Percentiles rank a stretch among this genome's conserved stretches.
phyloP scores from a whole-genome alignment of 2,113 vertebrate genomes.

The Hirundichthys speculiger region DNA sequence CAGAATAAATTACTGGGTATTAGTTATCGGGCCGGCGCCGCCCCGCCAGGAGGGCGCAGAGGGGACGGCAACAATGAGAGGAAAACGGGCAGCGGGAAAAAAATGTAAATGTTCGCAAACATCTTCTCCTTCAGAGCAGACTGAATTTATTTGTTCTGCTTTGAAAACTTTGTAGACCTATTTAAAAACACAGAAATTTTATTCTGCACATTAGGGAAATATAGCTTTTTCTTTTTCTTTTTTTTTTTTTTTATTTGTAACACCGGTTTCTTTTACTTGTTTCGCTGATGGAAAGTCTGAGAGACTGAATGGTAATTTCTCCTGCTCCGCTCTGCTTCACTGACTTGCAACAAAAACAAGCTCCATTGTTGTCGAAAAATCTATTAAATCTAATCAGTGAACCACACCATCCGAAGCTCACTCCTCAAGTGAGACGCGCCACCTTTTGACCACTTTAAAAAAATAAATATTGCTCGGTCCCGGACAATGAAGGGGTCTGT shows the following conservation, averaged over 20 bases:
- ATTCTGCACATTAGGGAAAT: background rate
- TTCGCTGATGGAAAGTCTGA: background rate
- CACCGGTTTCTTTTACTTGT: slow-evolving; percentile 1
- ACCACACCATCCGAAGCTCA: background rate
- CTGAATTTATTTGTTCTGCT: slow-evolving; percentile 3
- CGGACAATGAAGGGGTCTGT: background rate
- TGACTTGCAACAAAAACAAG: slow-evolving; percentile 19
- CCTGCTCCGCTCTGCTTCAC: slow-evolving; percentile 11
- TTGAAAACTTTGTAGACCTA: background rate
- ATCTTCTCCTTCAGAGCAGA: background rate
- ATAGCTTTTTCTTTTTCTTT: background rate
- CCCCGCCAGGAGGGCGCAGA: background rate
- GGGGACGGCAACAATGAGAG: slow-evolving; percentile 15
- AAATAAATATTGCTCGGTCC: slow-evolving; percentile 64
- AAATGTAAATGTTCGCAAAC: background rate
- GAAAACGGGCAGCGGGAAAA: background rate
- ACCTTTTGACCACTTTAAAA: slow-evolving; percentile 3
- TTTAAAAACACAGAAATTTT: background rate
- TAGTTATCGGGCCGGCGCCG: slow-evolving; percentile 1
- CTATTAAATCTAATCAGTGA: slow-evolving; percentile 32
- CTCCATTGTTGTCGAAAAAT: slow-evolving; percentile 28
- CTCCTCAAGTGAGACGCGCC: background rate
- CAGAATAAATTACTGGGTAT: slow-evolving; percentile 35
- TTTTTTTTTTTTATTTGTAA: background rate
- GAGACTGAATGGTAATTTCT: slow-evolving; percentile 3